Conservation (phyloP, 2,113 vertebrate species). For the Nothocercus julius region DNA sequence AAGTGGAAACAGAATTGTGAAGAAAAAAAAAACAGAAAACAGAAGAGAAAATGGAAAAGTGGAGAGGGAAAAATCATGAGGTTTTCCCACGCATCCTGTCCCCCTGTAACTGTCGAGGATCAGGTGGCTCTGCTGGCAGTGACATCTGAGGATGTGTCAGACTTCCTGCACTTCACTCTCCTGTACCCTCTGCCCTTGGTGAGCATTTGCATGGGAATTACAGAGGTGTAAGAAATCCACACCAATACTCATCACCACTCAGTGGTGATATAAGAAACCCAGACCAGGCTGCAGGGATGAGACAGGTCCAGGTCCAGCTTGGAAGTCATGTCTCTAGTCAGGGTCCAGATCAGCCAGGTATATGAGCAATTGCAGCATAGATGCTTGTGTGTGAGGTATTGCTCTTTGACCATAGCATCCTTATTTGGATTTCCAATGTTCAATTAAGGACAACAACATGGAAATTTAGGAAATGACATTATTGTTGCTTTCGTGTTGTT, state of each 20-base stretch:
- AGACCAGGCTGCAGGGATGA: background rate
- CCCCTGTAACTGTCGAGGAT: background rate
- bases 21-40: no score
- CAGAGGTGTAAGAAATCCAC: rapidly evolving
- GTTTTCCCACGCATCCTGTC: background rate
- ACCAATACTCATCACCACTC: background rate
- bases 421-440: background rate
- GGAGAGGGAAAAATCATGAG: background rate
- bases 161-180: rapidly evolving
- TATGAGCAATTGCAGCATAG: background rate
- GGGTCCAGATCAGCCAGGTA: rapidly evolving
- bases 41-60: background rate
- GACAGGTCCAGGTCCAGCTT: background rate
- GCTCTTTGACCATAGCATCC: background rate
- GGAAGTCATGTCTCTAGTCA: background rate
- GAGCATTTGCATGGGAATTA: rapidly evolving
- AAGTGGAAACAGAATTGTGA: background rate
- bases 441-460: background rate
- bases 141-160: background rate
- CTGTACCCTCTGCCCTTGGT: rapidly evolving
- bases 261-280: no score
- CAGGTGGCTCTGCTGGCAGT: background rate
- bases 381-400: background rate
- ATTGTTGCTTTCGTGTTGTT: background rate
- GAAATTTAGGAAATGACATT: background rate